phyloP scores from a whole-genome alignment of 1,140 invertebrate genomes.

The Ooceraea biroi region DNA sequence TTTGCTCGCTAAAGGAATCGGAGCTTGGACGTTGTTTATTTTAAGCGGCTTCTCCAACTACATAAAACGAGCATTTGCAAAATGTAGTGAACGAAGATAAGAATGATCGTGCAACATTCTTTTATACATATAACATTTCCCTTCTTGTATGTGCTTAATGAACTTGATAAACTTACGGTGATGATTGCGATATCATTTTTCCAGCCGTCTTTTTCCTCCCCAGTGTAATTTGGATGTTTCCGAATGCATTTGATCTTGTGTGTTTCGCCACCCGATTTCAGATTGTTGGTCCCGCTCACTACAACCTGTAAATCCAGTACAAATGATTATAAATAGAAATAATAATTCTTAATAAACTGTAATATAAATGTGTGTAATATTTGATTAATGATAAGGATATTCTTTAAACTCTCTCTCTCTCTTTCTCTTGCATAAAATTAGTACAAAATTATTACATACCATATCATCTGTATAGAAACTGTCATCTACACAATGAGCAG shows the following conservation, averaged over 20 bases:
- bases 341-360: conserved; percentile 6
- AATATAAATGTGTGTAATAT: neutral
- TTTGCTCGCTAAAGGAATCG: conserved; percentile 19
- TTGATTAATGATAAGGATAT: conserved; percentile 6
- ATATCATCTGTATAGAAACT: neutral
- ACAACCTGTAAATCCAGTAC: neutral
- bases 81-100: neutral
- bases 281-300: neutral
- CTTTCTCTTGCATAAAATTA: too few relatives aligned
- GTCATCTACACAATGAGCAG: conserved; percentile 12
- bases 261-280: neutral
- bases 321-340: too few relatives aligned
- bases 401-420: neutral
- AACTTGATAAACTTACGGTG: conserved; percentile 9
- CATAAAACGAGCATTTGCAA: neutral
- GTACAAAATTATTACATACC: neutral
- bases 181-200: conserved; percentile 12
- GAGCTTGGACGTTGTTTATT: neutral
- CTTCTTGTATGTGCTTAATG: neutral
- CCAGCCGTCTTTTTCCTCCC: neutral
- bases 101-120: neutral
- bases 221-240: neutral
- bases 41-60: conserved; percentile 6
- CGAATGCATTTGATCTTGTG: neutral
- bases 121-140: neutral